A percentile compares a stretch with the other conserved stretches of the same genome.
Conservation (phyloP, 2,113 vertebrate genomes). For the Oophaga pumilio region DNA sequence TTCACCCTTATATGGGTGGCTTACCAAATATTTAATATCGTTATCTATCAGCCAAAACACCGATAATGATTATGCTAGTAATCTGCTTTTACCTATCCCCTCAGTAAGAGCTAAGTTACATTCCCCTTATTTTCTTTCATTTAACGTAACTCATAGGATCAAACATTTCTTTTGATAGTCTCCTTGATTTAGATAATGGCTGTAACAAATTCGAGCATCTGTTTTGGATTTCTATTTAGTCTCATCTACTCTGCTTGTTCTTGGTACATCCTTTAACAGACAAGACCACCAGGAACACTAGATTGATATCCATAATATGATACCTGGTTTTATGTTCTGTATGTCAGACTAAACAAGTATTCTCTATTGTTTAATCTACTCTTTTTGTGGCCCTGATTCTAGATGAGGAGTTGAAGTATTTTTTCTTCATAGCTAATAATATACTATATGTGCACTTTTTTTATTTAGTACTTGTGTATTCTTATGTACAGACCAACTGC, state of each 20-base stretch:
- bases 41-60: neutral
- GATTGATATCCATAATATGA: neutral
- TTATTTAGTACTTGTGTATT: neutral
- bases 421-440: neutral
- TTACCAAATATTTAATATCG: neutral
- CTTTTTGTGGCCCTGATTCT: neutral
- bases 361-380: neutral
- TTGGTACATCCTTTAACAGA: neutral
- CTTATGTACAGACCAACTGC: neutral
- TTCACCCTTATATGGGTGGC: neutral
- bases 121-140: neutral
- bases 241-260: neutral
- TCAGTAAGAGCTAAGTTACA: neutral
- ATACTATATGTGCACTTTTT: neutral
- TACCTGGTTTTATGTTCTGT: neutral
- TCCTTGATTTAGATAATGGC: constrained; percentile 12
- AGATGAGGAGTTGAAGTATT: neutral
- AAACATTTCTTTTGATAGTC: neutral
- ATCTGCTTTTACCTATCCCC: neutral
- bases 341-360: neutral
- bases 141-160: neutral
- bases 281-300: constrained; percentile 32
- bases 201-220: neutral
- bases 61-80: neutral
- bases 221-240: constrained; percentile 16